These are phyloP conservation scores for Peromyscus polionotus DNA, from an alignment of 2,113 vertebrate genomes.

Conservation along the genomic window DNA sequence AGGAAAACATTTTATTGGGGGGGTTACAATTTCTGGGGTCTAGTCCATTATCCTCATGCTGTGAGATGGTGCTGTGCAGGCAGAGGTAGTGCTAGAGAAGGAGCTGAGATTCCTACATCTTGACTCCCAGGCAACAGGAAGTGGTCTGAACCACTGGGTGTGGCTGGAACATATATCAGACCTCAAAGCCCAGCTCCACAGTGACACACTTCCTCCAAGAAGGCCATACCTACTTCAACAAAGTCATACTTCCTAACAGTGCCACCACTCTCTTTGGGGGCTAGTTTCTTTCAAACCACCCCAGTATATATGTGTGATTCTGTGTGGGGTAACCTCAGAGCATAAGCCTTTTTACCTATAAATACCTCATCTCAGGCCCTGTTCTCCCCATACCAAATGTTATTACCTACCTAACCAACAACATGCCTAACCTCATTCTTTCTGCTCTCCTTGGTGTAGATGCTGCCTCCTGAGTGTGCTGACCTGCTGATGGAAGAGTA, in stretches of 20 bases:
- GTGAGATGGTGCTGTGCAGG: too few relatives aligned
- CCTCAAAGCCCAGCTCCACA: neutral
- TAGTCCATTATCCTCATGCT: too few relatives aligned
- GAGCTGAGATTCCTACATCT: too few relatives aligned
- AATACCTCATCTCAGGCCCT: too few relatives aligned
- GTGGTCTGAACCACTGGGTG: too few relatives aligned
- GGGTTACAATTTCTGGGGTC: too few relatives aligned
- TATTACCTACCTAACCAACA: too few relatives aligned
- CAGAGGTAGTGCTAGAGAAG: too few relatives aligned
- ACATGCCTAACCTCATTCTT: neutral
- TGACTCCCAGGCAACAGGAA: too few relatives aligned
- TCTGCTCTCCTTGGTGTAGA: constrained; percentile 46
- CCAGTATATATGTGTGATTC: neutral
- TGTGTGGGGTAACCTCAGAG: neutral
- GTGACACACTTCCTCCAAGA: neutral
- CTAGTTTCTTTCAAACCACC: neutral
- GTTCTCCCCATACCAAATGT: neutral
- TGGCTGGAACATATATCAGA: neutral
- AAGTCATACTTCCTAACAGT: neutral
- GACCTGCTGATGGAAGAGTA: constrained; percentile 86
- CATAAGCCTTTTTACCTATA: neutral
- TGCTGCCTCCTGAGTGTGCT: constrained; percentile 54
- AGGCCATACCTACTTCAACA: neutral
- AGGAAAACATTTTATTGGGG: too few relatives aligned
- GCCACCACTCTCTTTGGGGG: too few relatives aligned